phyloP scores from a whole-genome alignment of 1,140 invertebrate genomes.

The Aphelinus certus region DNA sequence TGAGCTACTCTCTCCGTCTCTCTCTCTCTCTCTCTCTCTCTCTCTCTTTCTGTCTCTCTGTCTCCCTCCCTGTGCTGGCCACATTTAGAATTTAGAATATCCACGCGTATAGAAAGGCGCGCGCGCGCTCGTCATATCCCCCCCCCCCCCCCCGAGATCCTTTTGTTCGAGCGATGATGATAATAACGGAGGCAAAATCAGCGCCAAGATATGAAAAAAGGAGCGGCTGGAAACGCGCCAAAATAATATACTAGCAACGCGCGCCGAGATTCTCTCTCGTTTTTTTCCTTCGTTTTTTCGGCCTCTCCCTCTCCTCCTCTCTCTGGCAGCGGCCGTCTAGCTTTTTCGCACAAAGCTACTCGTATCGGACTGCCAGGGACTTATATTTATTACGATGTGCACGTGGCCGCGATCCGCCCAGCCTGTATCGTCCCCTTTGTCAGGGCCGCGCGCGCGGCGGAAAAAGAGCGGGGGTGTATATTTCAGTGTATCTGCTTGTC shows the following conservation, averaged over 20 bases:
- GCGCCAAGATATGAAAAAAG: slow-evolving; percentile 56
- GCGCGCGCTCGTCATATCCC: not conserved
- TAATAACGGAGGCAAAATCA: slow-evolving; percentile 36
- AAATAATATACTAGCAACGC: slow-evolving; percentile 58
- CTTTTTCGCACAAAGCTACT: slow-evolving; percentile 28
- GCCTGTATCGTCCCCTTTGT: slow-evolving; percentile 17
- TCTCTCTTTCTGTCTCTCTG: slow-evolving; percentile 4
- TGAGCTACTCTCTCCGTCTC: slow-evolving; percentile 9
- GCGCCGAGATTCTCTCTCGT: not conserved
- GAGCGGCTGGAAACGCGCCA: slow-evolving; percentile 57
- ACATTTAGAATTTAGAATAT: slow-evolving; percentile 15
- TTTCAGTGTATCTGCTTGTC: slow-evolving; percentile 33
- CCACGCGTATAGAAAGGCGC: not conserved
- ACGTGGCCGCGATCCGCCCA: slow-evolving; percentile 5
- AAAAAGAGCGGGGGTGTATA: not conserved
- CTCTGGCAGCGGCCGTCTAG: not conserved
- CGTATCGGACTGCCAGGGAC: slow-evolving; percentile 33
- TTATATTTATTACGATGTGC: slow-evolving; percentile 34
- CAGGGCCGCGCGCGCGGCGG: not conserved
- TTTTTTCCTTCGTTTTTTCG: not conserved
- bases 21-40: slow-evolving; percentile 9
- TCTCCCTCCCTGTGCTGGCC: too few relatives aligned
- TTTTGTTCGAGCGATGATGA: slow-evolving; percentile 46
- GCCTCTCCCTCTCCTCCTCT: not conserved
- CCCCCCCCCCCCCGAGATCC: slow-evolving; percentile 24